A percentile compares a stretch with the other conserved stretches of the same genome.
Conservation (phyloP, 2,888 invertebrate species). For the Lasioglossum marginatum region DNA sequence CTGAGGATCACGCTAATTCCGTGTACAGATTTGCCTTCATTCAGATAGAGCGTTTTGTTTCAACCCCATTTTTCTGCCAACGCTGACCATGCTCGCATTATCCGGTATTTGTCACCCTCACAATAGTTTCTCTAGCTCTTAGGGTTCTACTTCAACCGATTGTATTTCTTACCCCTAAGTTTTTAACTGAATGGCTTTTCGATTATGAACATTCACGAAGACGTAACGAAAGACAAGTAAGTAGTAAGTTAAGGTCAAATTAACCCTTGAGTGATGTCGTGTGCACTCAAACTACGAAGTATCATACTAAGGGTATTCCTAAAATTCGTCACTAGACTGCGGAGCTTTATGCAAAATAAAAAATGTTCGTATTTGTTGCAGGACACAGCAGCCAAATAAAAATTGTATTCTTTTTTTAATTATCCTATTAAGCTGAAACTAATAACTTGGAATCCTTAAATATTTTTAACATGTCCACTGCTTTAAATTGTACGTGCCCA, state of each 20-base stretch:
- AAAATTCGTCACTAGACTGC: neutral
- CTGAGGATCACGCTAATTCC: constrained; percentile 19
- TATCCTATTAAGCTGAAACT: too few species aligned
- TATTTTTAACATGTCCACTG: too few species aligned
- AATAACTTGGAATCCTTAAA: too few species aligned
- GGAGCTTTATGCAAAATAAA: too few species aligned
- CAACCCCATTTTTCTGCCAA: neutral
- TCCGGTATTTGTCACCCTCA: neutral
- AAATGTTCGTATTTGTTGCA: too few species aligned
- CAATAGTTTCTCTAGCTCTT: neutral
- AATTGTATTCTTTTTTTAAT: too few species aligned
- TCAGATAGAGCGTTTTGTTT: neutral
- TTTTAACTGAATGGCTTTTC: neutral
- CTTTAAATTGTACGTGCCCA: too few species aligned
- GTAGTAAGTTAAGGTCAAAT: too few species aligned
- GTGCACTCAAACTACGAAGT: neutral
- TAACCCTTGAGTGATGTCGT: neutral
- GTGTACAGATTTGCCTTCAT: neutral
- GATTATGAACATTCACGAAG: neutral
- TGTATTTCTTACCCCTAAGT: neutral
- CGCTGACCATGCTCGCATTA: neutral
- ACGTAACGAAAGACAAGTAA: neutral
- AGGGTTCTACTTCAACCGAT: neutral
- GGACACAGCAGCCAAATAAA: too few species aligned
- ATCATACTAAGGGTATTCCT: too few species aligned